Percentiles rank a stretch among this genome's conserved stretches.
Evolutionary conservation across 2,797 vertebrate genomes (phyloP).

Genomic region (Liparis tanakae): DNA sequence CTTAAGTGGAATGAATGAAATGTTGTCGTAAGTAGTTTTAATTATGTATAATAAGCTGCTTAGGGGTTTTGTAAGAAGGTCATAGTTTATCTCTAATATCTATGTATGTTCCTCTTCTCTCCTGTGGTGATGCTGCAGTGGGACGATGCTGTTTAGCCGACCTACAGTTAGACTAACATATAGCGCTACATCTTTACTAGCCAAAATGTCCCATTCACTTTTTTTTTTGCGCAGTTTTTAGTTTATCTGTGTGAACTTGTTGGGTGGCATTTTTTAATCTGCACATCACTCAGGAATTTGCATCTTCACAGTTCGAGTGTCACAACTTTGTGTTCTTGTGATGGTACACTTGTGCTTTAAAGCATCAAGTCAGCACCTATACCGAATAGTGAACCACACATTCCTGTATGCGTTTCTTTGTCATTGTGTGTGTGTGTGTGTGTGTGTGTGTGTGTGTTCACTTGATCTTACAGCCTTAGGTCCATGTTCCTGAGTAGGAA

Average conservation of each 20-base stretch:
- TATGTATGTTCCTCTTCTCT: no score
- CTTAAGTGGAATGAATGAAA: no score
- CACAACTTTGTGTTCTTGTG: background rate
- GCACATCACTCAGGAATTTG: background rate
- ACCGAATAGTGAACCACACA: background rate
- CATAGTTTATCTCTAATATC: no score
- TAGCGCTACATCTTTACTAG: background rate
- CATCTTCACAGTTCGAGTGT: background rate
- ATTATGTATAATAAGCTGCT: no score
- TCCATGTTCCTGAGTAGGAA: slow-evolving; percentile 41
- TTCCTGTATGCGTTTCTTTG: background rate
- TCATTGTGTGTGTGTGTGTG: background rate
- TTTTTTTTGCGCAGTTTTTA: background rate
- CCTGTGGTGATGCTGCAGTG: background rate
- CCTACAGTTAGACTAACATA: background rate
- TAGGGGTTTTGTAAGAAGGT: no score
- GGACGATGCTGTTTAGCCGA: background rate
- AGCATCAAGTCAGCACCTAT: background rate
- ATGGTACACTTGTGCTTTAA: background rate
- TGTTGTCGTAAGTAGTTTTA: no score
- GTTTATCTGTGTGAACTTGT: background rate
- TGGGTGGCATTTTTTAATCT: background rate
- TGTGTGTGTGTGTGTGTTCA: background rate
- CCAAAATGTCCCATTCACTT: background rate
- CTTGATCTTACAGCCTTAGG: slow-evolving; percentile 16